Evolutionary conservation across 2,797 vertebrate species (phyloP), one percentile per base, ranked within the genome.

Genomic region (Alosa sapidissima): DNA sequence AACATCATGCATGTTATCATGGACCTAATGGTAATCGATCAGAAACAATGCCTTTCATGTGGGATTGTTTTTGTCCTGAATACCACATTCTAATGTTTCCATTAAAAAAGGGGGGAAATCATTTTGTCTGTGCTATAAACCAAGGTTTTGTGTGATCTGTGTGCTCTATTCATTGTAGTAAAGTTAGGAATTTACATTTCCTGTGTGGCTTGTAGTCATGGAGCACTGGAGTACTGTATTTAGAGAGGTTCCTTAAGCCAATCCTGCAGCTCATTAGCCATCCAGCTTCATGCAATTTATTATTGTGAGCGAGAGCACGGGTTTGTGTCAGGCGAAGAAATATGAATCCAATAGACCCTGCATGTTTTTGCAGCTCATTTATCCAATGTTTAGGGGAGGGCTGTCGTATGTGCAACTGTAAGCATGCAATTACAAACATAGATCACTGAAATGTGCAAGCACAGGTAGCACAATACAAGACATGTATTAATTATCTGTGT

Each of bases 301-400:
- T 87, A 88, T 81, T 60, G 82, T 33, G 84, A 24, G 84, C 52
- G 60, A 84, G 54, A 75, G 75, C 58, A 87, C 81, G 83, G 51
- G 68, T 85, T 75, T 75, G 47, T 87, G 89, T 89, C 85, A 81
- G 52, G 78, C 81, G 85, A 87, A 88, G 86, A 88, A 84, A 89
- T 86, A 89, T 85, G 82, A 85, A 85, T 36, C 86, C 55, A 82
- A 75, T 55, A 55, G 28, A 86, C 81, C 84, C 16, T 82, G 62
- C 36, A 41, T 62, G 51, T 85, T n/a, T 82, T 84, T 83, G 81
- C 68, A 81, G 75, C 85, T 88, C 84, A 88, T 88, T 90, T 85
- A 87, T 90, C 83, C 83, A 33, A 84, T 84, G 85, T 84, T 36
- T 21, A 58, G 55, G 55, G 19, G 55, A 7, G 55, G 52, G 11